Conservation (phyloP, 2,113 vertebrate species). For the Hyaena hyaena region DNA sequence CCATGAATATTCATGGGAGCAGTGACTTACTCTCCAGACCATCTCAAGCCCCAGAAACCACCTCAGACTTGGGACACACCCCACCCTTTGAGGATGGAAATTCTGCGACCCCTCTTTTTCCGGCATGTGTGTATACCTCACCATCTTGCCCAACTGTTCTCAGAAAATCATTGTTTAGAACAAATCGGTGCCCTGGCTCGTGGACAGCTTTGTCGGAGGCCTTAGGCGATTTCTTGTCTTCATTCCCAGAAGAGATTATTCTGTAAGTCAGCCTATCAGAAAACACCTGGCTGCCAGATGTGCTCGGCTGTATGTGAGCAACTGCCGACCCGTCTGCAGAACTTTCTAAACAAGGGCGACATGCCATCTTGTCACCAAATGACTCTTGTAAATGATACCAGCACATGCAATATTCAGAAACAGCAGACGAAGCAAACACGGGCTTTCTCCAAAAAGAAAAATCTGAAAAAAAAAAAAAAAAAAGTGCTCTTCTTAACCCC, state of each 20-base stretch:
- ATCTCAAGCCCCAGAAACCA: background rate
- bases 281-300: slow-evolving; percentile 71
- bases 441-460: slow-evolving; percentile 31
- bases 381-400: background rate
- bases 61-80: background rate
- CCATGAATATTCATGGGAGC: background rate
- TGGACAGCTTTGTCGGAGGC: background rate
- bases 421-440: background rate
- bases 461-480: background rate
- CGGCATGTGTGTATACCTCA: background rate
- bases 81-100: background rate
- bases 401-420: slow-evolving; percentile 3
- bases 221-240: background rate
- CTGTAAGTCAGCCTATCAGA: background rate
- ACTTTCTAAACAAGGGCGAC: background rate
- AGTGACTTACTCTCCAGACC: background rate
- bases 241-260: slow-evolving; percentile 44
- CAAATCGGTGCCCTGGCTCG: background rate
- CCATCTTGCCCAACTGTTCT: background rate
- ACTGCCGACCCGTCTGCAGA: slow-evolving; percentile 62
- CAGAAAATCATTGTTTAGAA: slow-evolving; percentile 1
- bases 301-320: slow-evolving; percentile 53
- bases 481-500: background rate
- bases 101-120: background rate
- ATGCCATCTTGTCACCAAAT: background rate